These are phyloP conservation scores for Temnothorax unifasciatus DNA, from an alignment of 2,888 invertebrate species.

Conservation along the genomic window DNA sequence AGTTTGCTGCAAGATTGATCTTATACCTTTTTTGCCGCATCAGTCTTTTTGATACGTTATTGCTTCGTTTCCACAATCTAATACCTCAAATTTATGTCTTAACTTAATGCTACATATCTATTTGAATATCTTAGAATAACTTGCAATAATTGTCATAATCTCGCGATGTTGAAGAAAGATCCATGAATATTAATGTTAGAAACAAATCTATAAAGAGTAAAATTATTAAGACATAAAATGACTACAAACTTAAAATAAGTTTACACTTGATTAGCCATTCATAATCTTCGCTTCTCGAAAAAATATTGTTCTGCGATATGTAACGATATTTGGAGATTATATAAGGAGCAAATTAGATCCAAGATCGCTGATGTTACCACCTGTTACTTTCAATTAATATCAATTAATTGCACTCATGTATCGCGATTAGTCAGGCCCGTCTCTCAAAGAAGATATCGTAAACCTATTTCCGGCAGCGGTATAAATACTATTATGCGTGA, in stretches of 20 bases:
- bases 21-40: neutral
- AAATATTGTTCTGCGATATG: neutral
- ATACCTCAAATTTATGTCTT: slow-evolving; percentile 6
- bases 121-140: neutral
- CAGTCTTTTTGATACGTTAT: slow-evolving; percentile 11
- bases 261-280: slow-evolving; percentile 4
- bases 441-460: neutral
- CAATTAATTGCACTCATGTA: slow-evolving; percentile 27
- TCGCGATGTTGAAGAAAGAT: neutral
- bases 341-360: neutral
- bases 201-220: neutral
- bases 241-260: neutral
- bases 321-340: neutral
- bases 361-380: neutral
- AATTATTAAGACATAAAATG: slow-evolving; percentile 9
- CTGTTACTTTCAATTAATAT: slow-evolving; percentile 22
- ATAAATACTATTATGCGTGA: slow-evolving; percentile 23
- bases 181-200: neutral
- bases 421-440: neutral
- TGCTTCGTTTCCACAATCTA: neutral
- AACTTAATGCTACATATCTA: neutral
- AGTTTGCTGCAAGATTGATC: slow-evolving; percentile 23
- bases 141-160: neutral
- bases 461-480: slow-evolving; percentile 14
- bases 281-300: neutral